Percentiles rank a stretch among this genome's conserved stretches.
phyloP scores from a whole-genome alignment of 2,113 vertebrate genomes.

The Gallinago paraguaiae region DNA sequence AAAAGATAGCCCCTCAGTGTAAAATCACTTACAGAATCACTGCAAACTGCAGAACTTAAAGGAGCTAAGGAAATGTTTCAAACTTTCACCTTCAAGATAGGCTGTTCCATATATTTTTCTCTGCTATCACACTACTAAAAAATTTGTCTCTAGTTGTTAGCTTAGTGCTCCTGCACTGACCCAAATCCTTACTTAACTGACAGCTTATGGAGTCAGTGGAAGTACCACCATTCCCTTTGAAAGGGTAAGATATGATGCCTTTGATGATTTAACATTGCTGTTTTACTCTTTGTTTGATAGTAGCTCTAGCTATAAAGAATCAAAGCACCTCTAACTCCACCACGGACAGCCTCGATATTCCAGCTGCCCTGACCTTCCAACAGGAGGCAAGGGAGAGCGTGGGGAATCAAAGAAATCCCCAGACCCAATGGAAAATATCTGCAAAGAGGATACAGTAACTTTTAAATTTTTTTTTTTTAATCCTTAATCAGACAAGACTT shows the following conservation, averaged over 20 bases:
- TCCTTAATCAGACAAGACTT: background rate
- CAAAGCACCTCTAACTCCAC: background rate
- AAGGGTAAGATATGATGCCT: background rate
- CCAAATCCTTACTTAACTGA: background rate
- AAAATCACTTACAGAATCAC: background rate
- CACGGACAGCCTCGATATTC: background rate
- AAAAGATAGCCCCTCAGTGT: background rate
- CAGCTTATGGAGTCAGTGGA: background rate
- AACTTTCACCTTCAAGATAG: background rate
- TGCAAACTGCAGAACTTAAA: background rate
- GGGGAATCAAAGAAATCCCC: background rate
- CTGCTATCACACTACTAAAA: background rate
- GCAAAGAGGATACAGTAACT: background rate
- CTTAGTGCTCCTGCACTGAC: background rate
- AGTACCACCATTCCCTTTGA: background rate
- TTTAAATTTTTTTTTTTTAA: too few species aligned
- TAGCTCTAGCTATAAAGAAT: background rate
- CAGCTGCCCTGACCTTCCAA: background rate
- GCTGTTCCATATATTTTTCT: background rate
- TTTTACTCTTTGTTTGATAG: background rate
- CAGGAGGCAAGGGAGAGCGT: accelerated
- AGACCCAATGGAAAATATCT: background rate
- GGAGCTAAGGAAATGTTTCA: background rate
- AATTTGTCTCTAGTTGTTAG: background rate
- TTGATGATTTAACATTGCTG: background rate